Percentiles rank a stretch among this genome's conserved stretches.
phyloP scores from a whole-genome alignment of 2,888 invertebrate genomes.

The Anthoptus insignis region DNA sequence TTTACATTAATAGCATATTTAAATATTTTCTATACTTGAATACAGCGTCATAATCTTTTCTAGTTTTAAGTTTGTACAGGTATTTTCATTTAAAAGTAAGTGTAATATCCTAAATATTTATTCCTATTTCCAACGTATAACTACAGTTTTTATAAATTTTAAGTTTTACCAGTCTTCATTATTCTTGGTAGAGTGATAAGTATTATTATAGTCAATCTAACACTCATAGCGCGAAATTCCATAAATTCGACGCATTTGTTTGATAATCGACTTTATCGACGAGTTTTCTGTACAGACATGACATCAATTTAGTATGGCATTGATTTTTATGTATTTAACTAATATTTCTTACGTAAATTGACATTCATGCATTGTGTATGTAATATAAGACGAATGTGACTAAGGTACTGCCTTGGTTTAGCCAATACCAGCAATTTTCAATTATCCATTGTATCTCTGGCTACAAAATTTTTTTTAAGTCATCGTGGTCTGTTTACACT shows the following conservation, averaged over 20 bases:
- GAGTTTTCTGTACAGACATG: neutral
- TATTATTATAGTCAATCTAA: neutral
- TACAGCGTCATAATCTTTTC: neutral
- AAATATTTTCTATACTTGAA: too few species aligned
- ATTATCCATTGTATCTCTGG: too few species aligned
- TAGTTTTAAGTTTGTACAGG: neutral
- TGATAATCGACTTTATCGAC: neutral
- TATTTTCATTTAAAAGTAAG: neutral
- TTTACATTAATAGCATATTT: too few species aligned
- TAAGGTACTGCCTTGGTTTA: too few species aligned
- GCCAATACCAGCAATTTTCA: too few species aligned
- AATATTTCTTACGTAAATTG: too few species aligned
- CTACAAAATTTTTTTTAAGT: too few species aligned
- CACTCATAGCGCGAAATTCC: neutral
- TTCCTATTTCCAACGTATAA: neutral
- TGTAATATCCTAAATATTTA: neutral
- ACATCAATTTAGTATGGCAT: slow-evolving; percentile 6
- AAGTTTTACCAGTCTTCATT: neutral
- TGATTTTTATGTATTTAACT: neutral
- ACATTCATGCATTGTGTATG: too few species aligned
- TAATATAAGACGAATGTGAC: too few species aligned
- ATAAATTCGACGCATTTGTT: neutral
- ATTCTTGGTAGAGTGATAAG: neutral
- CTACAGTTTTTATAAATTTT: neutral
- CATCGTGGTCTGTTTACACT: too few species aligned